Evolutionary conservation across 2,888 invertebrate species (phyloP).

Genomic region (Ectemnius cavifrons): DNA sequence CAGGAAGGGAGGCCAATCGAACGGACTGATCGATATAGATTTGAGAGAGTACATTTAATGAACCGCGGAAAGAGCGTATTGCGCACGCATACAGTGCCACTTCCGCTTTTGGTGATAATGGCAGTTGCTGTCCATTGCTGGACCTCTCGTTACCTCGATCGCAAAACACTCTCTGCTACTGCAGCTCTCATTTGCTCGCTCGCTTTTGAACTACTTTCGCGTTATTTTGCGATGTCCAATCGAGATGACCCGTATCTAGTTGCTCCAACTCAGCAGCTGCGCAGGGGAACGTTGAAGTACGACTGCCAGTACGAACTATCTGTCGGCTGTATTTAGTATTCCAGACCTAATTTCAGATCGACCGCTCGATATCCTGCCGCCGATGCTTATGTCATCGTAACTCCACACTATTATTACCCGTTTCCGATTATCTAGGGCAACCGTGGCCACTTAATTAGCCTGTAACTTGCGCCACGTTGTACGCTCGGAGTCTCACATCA

Average conservation of each 20-base stretch:
- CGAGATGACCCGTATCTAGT: slow-evolving; percentile 47
- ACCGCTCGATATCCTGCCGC: too few relatives aligned
- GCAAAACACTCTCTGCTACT: slow-evolving; percentile 32
- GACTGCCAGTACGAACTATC: background rate
- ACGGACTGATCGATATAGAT: slow-evolving; percentile 49
- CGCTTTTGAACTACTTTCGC: slow-evolving; percentile 45
- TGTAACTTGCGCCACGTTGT: background rate
- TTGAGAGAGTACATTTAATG: slow-evolving; percentile 54
- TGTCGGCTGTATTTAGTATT: too few relatives aligned
- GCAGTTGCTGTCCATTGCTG: slow-evolving; percentile 60
- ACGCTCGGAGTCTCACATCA: background rate
- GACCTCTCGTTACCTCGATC: slow-evolving; percentile 59
- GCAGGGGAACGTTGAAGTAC: slow-evolving; percentile 26
- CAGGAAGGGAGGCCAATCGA: slow-evolving; percentile 26
- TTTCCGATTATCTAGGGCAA: background rate
- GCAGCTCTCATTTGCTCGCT: slow-evolving; percentile 17
- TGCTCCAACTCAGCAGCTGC: slow-evolving; percentile 18
- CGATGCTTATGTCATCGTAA: background rate
- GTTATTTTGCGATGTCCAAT: slow-evolving; percentile 48
- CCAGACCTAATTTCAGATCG: too few relatives aligned
- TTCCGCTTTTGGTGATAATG: slow-evolving; percentile 67
- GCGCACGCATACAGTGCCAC: slow-evolving; percentile 33
- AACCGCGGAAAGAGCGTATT: slow-evolving; percentile 44
- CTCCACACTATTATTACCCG: background rate
- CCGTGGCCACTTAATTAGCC: slow-evolving; percentile 1